Percentiles rank a stretch among this genome's conserved stretches.
Evolutionary conservation across 2,113 vertebrate species (phyloP).

Genomic region (Etheostoma cragini): DNA sequence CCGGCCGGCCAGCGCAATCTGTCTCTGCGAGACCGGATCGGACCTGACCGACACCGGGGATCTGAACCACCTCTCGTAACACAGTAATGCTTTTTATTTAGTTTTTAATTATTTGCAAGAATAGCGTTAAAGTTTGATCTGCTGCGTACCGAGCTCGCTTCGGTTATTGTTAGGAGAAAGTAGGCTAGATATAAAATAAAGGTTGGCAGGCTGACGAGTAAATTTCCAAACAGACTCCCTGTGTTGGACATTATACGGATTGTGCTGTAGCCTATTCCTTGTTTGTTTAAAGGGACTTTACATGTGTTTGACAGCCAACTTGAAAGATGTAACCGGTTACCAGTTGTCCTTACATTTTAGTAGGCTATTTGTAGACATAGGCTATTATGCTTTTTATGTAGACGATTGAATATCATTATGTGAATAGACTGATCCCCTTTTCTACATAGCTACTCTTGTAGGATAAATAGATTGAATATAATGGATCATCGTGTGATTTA

Average conservation of each 20-base stretch:
- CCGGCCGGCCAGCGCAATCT: conserved; percentile 24
- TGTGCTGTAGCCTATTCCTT: not conserved
- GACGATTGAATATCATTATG: not conserved
- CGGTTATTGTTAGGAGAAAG: not conserved
- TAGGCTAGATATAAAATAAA: not conserved
- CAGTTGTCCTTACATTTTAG: not conserved
- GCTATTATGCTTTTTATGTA: not conserved
- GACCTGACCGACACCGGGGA: conserved; percentile 20
- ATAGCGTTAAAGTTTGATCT: too few species aligned
- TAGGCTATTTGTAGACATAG: too few species aligned
- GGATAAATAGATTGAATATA: not conserved
- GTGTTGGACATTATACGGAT: not conserved
- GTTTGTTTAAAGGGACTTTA: not conserved
- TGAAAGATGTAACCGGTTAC: too few species aligned
- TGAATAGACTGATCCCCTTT: not conserved
- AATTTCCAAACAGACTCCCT: not conserved
- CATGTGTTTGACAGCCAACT: not conserved
- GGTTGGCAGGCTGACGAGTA: not conserved
- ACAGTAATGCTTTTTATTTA: not conserved
- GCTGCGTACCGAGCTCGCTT: too few species aligned
- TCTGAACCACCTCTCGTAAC: conserved; percentile 20
- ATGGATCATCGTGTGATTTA: not conserved
- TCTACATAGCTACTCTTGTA: not conserved
- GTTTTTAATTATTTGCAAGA: too few species aligned
- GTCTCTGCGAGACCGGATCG: conserved; percentile 24